Evolutionary conservation across 1,140 invertebrate species (phyloP).

Genomic region (Megalonaias nervosa): DNA sequence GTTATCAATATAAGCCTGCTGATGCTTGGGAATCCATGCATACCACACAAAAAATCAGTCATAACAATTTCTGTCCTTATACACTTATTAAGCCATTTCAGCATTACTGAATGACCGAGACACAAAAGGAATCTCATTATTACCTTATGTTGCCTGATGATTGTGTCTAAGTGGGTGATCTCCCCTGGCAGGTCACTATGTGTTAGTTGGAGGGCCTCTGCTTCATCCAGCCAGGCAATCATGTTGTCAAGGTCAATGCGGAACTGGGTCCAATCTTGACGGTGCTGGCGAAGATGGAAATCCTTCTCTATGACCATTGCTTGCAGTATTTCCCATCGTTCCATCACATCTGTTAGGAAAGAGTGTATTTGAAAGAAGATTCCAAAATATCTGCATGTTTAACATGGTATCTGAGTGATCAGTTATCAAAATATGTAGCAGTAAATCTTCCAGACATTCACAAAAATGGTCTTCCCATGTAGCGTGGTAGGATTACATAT

Average conservation of each 20-base stretch:
- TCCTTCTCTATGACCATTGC: slow-evolving; percentile 81
- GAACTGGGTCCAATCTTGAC: slow-evolving; percentile 90
- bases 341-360: slow-evolving; percentile 70
- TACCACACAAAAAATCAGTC: no score
- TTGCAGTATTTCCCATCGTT: slow-evolving; percentile 78
- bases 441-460: no score
- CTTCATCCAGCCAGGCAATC: slow-evolving; percentile 91
- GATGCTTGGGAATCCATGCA: no score
- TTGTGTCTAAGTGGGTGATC: slow-evolving; percentile 88
- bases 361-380: background rate
- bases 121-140: background rate
- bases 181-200: slow-evolving; percentile 80
- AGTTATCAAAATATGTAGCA: no score
- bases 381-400: no score
- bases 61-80: no score
- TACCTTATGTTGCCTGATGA: slow-evolving; percentile 82
- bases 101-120: no score
- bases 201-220: slow-evolving; percentile 84
- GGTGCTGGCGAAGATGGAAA: slow-evolving; percentile 80
- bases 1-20: no score
- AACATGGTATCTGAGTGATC: no score
- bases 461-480: no score
- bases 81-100: no score
- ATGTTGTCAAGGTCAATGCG: slow-evolving; percentile 91
- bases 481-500: no score